Evolutionary conservation across 2,888 invertebrate species (phyloP).

Genomic region (Chrysomela aeneicollis): DNA sequence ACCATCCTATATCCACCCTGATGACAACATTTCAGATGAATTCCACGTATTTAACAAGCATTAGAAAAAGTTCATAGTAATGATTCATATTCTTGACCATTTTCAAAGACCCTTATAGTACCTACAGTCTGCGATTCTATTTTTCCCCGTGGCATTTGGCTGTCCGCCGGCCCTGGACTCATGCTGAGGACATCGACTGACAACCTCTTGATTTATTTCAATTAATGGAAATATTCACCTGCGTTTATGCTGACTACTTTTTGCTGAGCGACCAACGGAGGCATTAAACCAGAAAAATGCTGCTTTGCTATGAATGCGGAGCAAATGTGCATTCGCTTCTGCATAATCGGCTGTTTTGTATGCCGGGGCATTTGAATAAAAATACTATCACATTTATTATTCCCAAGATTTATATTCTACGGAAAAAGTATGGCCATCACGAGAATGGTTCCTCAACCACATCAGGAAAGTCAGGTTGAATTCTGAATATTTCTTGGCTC

Average conservation of each 20-base stretch:
- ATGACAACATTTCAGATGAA: no score
- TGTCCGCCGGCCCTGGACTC: neutral
- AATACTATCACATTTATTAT: slow-evolving; percentile 32
- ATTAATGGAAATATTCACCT: slow-evolving; percentile 61
- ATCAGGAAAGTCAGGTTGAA: no score
- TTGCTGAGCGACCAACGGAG: slow-evolving; percentile 52
- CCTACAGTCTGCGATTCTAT: slow-evolving; percentile 5
- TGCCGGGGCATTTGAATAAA: slow-evolving; percentile 37
- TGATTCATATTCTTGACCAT: no score
- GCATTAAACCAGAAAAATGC: slow-evolving; percentile 56
- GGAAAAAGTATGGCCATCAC: neutral
- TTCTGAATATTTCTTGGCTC: no score
- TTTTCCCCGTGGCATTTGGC: neutral
- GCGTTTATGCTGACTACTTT: slow-evolving; percentile 53
- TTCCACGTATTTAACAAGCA: no score
- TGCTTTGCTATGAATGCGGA: slow-evolving; percentile 44
- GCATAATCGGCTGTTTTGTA: slow-evolving; percentile 39
- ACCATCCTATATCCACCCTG: no score
- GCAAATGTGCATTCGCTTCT: slow-evolving; percentile 39
- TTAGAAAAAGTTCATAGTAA: no score
- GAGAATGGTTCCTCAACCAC: no score
- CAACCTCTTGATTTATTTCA: slow-evolving; percentile 57
- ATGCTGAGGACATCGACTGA: slow-evolving; percentile 32
- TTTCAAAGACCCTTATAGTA: no score
- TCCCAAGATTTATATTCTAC: slow-evolving; percentile 3